A percentile compares a stretch with the other conserved stretches of the same genome.
Evolutionary conservation across 2,888 invertebrate genomes (phyloP).

Genomic region (Tanaodytes sp.): DNA sequence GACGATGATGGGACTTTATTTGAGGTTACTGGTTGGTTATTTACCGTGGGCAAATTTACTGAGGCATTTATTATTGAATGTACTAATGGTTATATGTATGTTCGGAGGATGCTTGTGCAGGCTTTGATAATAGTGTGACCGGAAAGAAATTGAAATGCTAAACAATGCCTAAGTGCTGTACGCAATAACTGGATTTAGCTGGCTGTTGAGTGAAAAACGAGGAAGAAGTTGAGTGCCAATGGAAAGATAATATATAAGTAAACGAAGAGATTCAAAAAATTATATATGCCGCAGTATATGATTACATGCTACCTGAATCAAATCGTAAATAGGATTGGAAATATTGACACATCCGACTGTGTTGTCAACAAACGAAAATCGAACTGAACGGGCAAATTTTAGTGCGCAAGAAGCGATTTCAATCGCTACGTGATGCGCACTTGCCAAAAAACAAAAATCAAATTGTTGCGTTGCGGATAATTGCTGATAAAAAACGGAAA

Average conservation of each 20-base stretch:
- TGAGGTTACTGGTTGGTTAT: constrained; percentile 28
- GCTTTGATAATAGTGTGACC: constrained; percentile 54
- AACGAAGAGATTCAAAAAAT: constrained; percentile 46
- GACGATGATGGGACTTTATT: constrained; percentile 15
- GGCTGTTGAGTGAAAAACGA: constrained; percentile 50
- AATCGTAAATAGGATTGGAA: constrained; percentile 42
- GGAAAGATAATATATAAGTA: constrained; percentile 46
- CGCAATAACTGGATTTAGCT: constrained; percentile 46
- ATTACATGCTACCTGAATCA: constrained; percentile 59
- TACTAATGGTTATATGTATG: constrained; percentile 43
- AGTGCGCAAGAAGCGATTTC: constrained; percentile 35
- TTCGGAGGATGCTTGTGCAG: constrained; percentile 54
- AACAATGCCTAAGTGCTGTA: constrained; percentile 48
- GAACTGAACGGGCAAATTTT: constrained; percentile 29
- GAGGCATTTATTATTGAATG: constrained; percentile 17
- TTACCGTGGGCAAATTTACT: constrained; percentile 30
- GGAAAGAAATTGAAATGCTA: constrained; percentile 47
- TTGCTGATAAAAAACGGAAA: constrained; percentile 30
- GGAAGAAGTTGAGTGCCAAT: constrained; percentile 56
- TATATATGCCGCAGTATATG: constrained; percentile 45
- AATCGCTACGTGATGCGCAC: constrained; percentile 21
- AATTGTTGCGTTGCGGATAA: constrained; percentile 15
- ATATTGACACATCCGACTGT: constrained; percentile 44
- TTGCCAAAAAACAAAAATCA: constrained; percentile 29
- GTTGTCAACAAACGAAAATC: constrained; percentile 45